These are phyloP conservation scores for Heteromormyrus szaboi DNA, from an alignment of 2,797 vertebrate genomes.

Conservation along the genomic window DNA sequence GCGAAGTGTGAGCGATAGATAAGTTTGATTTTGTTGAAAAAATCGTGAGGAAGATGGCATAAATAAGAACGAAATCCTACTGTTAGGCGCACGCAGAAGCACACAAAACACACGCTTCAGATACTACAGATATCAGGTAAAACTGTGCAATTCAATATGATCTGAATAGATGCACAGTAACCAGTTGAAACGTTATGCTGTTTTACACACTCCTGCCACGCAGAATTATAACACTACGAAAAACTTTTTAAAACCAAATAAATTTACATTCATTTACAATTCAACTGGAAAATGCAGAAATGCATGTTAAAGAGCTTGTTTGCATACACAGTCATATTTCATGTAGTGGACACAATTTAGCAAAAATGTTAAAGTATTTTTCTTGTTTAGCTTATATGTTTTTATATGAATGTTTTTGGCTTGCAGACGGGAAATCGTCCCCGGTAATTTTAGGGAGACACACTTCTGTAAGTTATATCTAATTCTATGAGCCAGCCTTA, in stretches of 20 bases:
- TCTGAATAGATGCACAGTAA: slow-evolving; percentile 4
- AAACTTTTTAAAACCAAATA: slow-evolving; percentile 1
- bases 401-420: neutral
- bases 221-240: slow-evolving; percentile 2
- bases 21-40: neutral
- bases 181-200: neutral
- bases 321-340: slow-evolving; percentile 8
- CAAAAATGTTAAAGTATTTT: neutral
- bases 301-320: slow-evolving; percentile 4
- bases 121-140: neutral
- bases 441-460: neutral
- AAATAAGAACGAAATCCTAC: neutral
- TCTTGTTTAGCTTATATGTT: neutral
- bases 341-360: slow-evolving; percentile 11
- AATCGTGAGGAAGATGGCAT: no score
- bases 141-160: neutral
- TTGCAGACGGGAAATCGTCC: neutral
- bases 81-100: neutral
- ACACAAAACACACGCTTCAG: neutral
- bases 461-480: neutral
- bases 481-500: neutral
- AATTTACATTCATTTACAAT: neutral
- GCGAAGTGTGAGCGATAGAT: neutral
- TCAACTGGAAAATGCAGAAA: neutral
- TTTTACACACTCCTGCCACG: neutral